Percentiles rank a stretch among this genome's conserved stretches.
These are phyloP conservation scores for Cacoxenus indagator DNA, from an alignment of 2,888 invertebrate genomes.

Conservation along the genomic window DNA sequence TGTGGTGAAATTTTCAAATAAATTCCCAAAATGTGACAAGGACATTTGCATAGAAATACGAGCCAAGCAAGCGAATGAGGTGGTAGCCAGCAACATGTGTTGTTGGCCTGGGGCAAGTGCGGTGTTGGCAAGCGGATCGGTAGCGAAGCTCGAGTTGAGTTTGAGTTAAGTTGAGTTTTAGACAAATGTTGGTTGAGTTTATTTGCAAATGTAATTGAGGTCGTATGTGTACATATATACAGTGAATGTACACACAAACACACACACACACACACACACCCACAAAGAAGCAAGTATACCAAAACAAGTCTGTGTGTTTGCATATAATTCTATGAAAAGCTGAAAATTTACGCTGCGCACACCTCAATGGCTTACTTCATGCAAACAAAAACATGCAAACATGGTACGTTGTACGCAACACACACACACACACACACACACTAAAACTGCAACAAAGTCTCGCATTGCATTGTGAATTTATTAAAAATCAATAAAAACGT, in stretches of 20 bases:
- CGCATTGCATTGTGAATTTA: background rate
- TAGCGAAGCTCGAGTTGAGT: background rate
- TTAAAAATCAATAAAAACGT: conserved; percentile 8
- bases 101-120: background rate
- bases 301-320: conserved; percentile 34
- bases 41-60: conserved; percentile 21
- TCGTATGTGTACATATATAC: conserved; percentile 33
- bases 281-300: background rate
- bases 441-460: background rate
- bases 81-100: background rate
- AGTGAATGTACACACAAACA: conserved; percentile 28
- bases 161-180: conserved; percentile 37
- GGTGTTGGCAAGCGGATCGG: background rate
- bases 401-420: conserved; percentile 10
- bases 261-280: background rate
- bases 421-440: conserved; percentile 21
- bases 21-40: conserved; percentile 23
- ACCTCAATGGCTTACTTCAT: conserved; percentile 17
- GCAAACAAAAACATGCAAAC: conserved; percentile 11
- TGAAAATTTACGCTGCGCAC: conserved; percentile 12
- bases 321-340: conserved; percentile 19
- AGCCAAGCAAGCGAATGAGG: conserved; percentile 3
- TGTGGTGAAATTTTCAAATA: conserved; percentile 14
- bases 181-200: conserved; percentile 59
- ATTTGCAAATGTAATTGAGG: conserved; percentile 48